Conservation (phyloP, 2,797 vertebrate genomes). For the Coregonus ussuriensis region DNA sequence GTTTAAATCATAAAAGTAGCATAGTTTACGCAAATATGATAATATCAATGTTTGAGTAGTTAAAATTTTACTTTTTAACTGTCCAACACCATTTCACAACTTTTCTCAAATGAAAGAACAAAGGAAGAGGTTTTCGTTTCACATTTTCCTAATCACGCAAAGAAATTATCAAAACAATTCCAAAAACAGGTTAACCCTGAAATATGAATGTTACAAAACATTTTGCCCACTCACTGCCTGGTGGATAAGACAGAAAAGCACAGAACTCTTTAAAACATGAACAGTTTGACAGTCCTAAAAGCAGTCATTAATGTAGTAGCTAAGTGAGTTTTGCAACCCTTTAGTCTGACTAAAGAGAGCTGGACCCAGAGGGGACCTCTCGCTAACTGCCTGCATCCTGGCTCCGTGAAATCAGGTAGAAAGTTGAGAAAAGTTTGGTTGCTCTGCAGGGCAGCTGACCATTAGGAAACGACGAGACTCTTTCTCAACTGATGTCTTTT, state of each 20-base stretch:
- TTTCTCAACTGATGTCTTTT: no score
- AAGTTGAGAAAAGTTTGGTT: conserved; percentile 39
- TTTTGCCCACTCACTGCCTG: no score
- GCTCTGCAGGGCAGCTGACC: conserved; percentile 23
- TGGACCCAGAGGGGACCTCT: conserved; percentile 25
- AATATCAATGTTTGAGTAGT: background rate
- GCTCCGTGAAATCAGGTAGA: conserved; percentile 32
- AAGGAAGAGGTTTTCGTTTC: no score
- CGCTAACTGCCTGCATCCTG: background rate
- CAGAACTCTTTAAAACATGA: background rate
- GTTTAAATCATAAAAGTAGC: background rate
- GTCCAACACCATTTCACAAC: no score
- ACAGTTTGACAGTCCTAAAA: background rate
- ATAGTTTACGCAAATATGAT: background rate
- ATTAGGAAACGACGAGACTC: no score
- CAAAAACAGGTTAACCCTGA: no score
- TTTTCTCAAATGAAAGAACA: no score
- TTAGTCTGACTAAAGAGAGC: conserved; percentile 2
- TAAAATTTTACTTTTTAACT: background rate
- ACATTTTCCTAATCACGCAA: no score
- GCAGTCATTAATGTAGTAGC: background rate
- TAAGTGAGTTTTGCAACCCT: conserved; percentile 17
- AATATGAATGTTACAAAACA: no score
- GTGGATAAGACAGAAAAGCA: no score
- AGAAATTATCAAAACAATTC: no score